Conservation (phyloP, 2,113 vertebrate genomes). For the Callipepla squamata region DNA sequence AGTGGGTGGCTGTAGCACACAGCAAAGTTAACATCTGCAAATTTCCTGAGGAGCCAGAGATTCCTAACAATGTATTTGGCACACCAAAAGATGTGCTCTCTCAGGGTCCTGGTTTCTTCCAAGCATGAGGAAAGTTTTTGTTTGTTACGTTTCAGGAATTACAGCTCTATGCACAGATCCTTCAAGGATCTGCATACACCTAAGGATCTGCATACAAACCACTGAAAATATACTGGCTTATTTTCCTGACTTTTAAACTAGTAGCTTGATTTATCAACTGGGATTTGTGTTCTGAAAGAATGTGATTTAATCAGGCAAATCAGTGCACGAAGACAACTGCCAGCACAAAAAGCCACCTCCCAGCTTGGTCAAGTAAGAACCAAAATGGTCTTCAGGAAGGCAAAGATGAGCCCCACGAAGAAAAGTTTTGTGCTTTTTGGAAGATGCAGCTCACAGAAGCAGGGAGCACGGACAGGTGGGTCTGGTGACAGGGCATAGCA, state of each 20-base stretch:
- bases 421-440: neutral
- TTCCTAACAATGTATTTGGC: neutral
- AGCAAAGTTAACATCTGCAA: conserved; percentile 15
- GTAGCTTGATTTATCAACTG: neutral
- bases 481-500: neutral
- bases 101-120: neutral
- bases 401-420: neutral
- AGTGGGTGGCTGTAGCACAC: conserved; percentile 53
- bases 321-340: neutral
- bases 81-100: neutral
- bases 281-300: conserved; percentile 32
- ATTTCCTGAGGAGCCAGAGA: conserved; percentile 21
- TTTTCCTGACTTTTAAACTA: neutral
- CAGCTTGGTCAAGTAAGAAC: neutral
- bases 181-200: neutral
- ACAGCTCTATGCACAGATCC: neutral
- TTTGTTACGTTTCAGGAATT: neutral
- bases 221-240: neutral
- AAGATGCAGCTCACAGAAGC: neutral
- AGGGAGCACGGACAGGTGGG: neutral
- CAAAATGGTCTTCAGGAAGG: neutral
- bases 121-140: neutral
- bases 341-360: neutral
- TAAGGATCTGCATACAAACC: neutral
- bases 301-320: conserved; percentile 28